A percentile compares a stretch with the other conserved stretches of the same genome.
Evolutionary conservation across 2,888 invertebrate species (phyloP).

Genomic region (Diarsia brunnea): DNA sequence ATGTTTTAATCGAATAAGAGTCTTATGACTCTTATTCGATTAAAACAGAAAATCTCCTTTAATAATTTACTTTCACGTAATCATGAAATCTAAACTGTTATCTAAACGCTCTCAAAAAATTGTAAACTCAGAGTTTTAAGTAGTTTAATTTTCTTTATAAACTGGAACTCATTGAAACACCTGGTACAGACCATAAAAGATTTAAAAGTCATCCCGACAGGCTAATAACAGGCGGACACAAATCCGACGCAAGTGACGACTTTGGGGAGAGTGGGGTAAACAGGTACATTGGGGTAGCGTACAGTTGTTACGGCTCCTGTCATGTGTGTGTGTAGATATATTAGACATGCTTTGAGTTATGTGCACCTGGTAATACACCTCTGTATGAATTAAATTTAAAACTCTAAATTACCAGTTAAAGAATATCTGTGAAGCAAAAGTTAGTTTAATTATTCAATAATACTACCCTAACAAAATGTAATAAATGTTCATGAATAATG

Average conservation of each 20-base stretch:
- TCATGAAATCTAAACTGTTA: background rate
- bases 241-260: slow-evolving; percentile 47
- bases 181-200: slow-evolving; percentile 48
- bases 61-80: background rate
- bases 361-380: background rate
- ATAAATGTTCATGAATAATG: background rate
- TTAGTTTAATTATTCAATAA: background rate
- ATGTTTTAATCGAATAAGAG: too few species aligned
- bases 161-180: slow-evolving; percentile 30
- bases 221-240: slow-evolving; percentile 61
- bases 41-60: too few species aligned
- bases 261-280: slow-evolving; percentile 7
- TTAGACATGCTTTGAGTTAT: slow-evolving; percentile 1
- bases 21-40: too few species aligned
- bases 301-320: slow-evolving; percentile 11
- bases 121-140: slow-evolving; percentile 17
- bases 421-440: background rate
- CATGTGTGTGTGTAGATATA: background rate
- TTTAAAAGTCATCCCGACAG: slow-evolving; percentile 63
- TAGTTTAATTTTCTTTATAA: slow-evolving; percentile 36
- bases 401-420: background rate
- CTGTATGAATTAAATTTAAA: background rate
- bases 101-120: slow-evolving; percentile 21
- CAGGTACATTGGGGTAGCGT: slow-evolving; percentile 20
- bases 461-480: background rate